Base-by-base conservation (phyloP, 2,888 invertebrate species). In the Dexiosoma caninum region DNA sequence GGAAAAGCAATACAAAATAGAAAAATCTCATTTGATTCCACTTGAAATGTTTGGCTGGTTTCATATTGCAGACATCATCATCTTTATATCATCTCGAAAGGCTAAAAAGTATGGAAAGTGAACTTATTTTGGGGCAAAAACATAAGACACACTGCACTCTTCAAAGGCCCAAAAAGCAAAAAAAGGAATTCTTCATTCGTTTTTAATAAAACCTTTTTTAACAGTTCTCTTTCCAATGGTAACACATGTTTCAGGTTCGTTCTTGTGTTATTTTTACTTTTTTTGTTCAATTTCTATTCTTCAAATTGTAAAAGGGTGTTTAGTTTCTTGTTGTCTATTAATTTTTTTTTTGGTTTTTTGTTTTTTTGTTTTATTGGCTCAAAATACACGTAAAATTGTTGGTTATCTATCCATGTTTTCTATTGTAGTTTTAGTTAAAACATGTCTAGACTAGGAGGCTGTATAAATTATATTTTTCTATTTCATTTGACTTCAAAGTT, bases 361-460 rank as follows among this genome's bases (percentile, higher is more conserved):
- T n/a, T n/a, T n/a, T n/a, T n/a, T n/a, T n/a, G n/a, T n/a, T 66
- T 42, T n/a, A n/a, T 59, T 49, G 30, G 27, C 57, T 14, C 49
- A 71, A 46, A 71, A 57, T 32, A 51, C 16, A 30, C 51, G n/a
- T 53, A 53, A 42, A 27, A 60, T 71, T 51, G 42, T 21, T 14
- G 42, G 51, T 55, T 55, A 44, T 76, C 62, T 62, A 19, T 44
- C 21, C n/a, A 51, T 59, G 19, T 72, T 51, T 32, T 9, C 32
- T 59, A 60, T 72, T 72, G 42, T 67, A 78, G 60, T 64, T 60
- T 69, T 49, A 71, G 53, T 78, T 59, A 75, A 59, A 79, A 70
- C 59, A 75, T 79, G 79, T 79, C 75, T 75, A 79, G 79, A 75
- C 79, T 70, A 66, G 51, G 32, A 74, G 79, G 70, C 79, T 75